Percentiles rank a stretch among this genome's conserved stretches.
Conservation (phyloP, 2,113 vertebrate species). For the Solenodon paradoxus region DNA sequence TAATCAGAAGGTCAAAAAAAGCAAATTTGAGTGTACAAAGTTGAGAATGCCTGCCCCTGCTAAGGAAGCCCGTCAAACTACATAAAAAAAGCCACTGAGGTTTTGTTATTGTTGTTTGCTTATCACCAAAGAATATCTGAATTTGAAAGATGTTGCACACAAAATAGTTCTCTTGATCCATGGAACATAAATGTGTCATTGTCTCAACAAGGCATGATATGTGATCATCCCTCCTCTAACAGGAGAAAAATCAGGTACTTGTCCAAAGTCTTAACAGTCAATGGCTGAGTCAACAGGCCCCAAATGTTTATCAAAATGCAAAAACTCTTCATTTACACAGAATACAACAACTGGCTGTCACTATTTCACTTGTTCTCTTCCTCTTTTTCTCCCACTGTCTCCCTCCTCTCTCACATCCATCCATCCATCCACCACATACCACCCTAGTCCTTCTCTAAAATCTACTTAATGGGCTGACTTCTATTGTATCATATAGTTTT, state of each 20-base stretch:
- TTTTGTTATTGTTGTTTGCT: background rate
- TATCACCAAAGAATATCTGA: constrained; percentile 15
- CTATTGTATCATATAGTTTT: constrained; percentile 12
- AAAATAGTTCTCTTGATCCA: constrained; percentile 42
- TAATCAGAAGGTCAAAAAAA: background rate
- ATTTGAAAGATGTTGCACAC: constrained; percentile 40
- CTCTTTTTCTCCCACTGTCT: background rate
- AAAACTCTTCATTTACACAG: background rate
- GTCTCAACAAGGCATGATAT: constrained; percentile 28
- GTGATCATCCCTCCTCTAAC: background rate
- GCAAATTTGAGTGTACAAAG: background rate
- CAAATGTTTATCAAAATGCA: constrained; percentile 40
- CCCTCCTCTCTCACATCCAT: background rate
- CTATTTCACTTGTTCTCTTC: background rate
- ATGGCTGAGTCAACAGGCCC: background rate
- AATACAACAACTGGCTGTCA: background rate
- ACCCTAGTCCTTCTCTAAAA: constrained; percentile 11
- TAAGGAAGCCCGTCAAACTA: background rate
- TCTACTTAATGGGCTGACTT: background rate
- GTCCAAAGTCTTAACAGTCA: background rate
- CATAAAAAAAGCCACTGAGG: constrained; percentile 9
- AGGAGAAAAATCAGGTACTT: constrained; percentile 17
- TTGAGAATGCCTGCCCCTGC: background rate
- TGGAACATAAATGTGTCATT: constrained; percentile 45
- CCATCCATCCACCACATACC: background rate